Evolutionary conservation across 2,113 vertebrate genomes (phyloP), one percentile per base, ranked within the genome.

Genomic region (Xiphophorus couchianus): DNA sequence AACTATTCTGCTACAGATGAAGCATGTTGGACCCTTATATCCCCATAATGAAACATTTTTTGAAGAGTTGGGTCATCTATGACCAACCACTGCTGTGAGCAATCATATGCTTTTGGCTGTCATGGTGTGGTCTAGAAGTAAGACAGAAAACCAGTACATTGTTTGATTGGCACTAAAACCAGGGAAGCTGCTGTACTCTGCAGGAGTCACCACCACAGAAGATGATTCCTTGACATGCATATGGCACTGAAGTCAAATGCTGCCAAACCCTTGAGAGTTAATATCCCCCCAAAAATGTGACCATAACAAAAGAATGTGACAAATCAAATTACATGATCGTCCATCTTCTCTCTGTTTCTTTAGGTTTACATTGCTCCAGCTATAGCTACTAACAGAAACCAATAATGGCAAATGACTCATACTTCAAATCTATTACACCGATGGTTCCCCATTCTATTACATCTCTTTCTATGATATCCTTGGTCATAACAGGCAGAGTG

Each of bases 31-130:
- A 37, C 10, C 35, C 10, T 37, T 12, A 11, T 37, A 37, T 48
- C 44, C 5, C 5, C 44, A 76, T 29, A 65, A 51, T 67, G 15
- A 67, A 76, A 69, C 69, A 71, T 60, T 80, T 5, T 15, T 42
- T 61, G 65, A 96, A 95, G 87, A 85, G 88, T 88, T 88, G 78
- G 92, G 91, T 96, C 96, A 96, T 95, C 95, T 96, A 94, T 95
- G 95, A 95, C 95, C 93, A 95, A 92, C 91, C 94, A 95, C 92
- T 48, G 17, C 44, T 48, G 17, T 48, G 44, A 4, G 1, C 68
- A 63, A 76, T 91, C 95, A 95, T 95, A 93, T 48, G 14, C 17
- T 48, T 19, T 19, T 48, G 44, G 44, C 5, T 48, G 17, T 17
- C 39, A 42, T 42, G 67, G 64, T 60, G 81, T 35, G 63, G 61